These are phyloP conservation scores for Lepus townsendii DNA, from an alignment of 2,797 vertebrate genomes.

Conservation along the genomic window DNA sequence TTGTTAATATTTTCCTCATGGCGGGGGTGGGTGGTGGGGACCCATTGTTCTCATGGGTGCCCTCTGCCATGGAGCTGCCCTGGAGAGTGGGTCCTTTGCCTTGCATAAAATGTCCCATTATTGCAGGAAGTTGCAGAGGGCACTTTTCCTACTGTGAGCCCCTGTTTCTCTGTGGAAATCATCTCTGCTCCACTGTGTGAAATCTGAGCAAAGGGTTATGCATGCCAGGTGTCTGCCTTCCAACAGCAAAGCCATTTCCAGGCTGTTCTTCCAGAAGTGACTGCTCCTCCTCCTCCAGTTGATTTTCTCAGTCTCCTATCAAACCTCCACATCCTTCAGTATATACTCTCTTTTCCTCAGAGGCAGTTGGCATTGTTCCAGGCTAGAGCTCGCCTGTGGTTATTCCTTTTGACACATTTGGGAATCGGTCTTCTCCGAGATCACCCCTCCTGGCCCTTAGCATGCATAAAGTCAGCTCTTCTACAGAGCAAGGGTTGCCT, in stretches of 20 bases:
- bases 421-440: not conserved
- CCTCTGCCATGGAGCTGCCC: not conserved
- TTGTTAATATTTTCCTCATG: too few relatives aligned
- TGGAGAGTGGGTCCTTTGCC: not conserved
- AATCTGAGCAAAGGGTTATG: not conserved
- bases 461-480: not conserved
- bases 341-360: not conserved
- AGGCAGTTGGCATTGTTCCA: not conserved
- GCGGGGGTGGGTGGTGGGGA: too few relatives aligned
- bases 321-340: not conserved
- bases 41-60: not conserved
- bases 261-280: not conserved
- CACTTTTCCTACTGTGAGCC: too few relatives aligned
- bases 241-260: accelerated
- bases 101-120: not conserved
- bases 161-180: not conserved
- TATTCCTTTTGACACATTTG: not conserved
- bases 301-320: not conserved
- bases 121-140: not conserved
- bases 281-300: not conserved
- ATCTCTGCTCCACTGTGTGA: not conserved
- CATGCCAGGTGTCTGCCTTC: not conserved
- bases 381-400: not conserved
- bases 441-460: not conserved
- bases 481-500: too few relatives aligned